Percentiles rank a stretch among this genome's conserved stretches.
Conservation (phyloP, 1,140 invertebrate genomes). For the Myzus persicae region DNA sequence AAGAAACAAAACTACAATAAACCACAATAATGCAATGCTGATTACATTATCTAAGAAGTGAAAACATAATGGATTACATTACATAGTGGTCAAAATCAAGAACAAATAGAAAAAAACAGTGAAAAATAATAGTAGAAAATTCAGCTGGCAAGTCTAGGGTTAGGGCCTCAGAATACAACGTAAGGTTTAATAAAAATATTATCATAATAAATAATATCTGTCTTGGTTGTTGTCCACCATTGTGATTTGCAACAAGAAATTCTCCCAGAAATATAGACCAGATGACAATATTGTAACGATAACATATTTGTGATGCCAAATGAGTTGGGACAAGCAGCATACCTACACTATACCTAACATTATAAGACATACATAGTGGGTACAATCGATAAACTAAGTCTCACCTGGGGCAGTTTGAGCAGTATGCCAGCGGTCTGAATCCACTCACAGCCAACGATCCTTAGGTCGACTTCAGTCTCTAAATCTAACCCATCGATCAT, state of each 20-base stretch:
- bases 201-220: background rate
- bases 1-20: background rate
- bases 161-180: too few species aligned
- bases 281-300: background rate
- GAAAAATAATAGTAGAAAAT: background rate
- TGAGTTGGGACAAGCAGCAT: too few species aligned
- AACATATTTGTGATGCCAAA: background rate
- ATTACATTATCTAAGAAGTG: background rate
- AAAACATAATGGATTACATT: background rate
- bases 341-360: background rate
- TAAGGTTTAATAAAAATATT: too few species aligned
- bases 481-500: slow-evolving; percentile 87
- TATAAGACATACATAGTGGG: background rate
- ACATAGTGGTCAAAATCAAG: background rate
- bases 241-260: background rate
- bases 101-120: background rate
- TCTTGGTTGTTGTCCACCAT: background rate
- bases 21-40: background rate
- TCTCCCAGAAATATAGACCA: background rate
- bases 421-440: slow-evolving; percentile 98
- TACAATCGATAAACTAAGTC: slow-evolving; percentile 55
- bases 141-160: too few species aligned
- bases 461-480: slow-evolving; percentile 91
- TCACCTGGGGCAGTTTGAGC: slow-evolving; percentile 90
- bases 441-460: slow-evolving; percentile 96